A percentile compares a stretch with the other conserved stretches of the same genome.
Evolutionary conservation across 2,888 invertebrate species (phyloP).

Genomic region (Apodemia duryi): DNA sequence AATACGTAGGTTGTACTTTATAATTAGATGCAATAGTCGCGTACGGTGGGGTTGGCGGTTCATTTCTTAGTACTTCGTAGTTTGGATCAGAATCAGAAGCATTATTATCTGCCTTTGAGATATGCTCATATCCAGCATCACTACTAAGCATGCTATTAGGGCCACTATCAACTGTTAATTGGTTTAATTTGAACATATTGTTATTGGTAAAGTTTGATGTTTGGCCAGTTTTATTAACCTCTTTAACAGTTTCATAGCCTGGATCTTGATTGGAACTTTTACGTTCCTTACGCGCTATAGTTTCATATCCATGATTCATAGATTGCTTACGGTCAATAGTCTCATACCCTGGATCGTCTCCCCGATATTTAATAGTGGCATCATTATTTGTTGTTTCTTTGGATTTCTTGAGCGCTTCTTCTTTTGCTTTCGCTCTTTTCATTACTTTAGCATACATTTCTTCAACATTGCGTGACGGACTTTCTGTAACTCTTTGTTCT

Average conservation of each 20-base stretch:
- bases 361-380: slow-evolving; percentile 52
- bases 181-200: slow-evolving; percentile 54
- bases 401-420: slow-evolving; percentile 50
- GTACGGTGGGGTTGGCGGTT: slow-evolving; percentile 71
- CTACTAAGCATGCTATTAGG: slow-evolving; percentile 80
- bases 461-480: slow-evolving; percentile 86
- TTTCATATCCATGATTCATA: slow-evolving; percentile 81
- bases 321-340: slow-evolving; percentile 70
- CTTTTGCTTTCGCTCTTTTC: slow-evolving; percentile 81
- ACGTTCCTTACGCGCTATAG: slow-evolving; percentile 67
- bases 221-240: slow-evolving; percentile 48
- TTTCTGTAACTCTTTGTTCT: slow-evolving; percentile 68
- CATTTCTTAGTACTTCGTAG: slow-evolving; percentile 86
- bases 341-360: slow-evolving; percentile 74
- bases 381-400: slow-evolving; percentile 48
- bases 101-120: slow-evolving; percentile 68
- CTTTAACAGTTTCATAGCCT: slow-evolving; percentile 82
- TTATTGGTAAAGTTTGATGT: slow-evolving; percentile 51
- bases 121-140: slow-evolving; percentile 87
- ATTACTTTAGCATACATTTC: slow-evolving; percentile 94
- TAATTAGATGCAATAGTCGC: slow-evolving; percentile 68
- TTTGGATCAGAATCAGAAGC: slow-evolving; percentile 86
- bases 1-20: slow-evolving; percentile 72
- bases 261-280: slow-evolving; percentile 76
- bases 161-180: slow-evolving; percentile 67